Base-by-base conservation (phyloP, 2,113 vertebrate genomes). In the Nicator chloris region DNA sequence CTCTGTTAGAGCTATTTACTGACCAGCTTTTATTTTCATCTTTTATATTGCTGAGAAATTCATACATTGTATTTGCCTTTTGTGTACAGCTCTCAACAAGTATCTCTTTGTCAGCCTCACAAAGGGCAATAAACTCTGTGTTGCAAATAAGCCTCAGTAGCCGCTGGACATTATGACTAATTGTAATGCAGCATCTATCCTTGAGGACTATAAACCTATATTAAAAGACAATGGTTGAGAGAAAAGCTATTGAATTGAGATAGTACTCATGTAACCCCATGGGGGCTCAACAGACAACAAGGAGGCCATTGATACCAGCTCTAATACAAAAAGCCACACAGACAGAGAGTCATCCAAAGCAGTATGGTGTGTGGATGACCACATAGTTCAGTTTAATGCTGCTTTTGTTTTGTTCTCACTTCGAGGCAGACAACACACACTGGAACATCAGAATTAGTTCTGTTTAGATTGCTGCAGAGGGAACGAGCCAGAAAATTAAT, bases 51-150 rank as follows among this genome's bases (percentile, higher is more conserved):
- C 96, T 96, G 97, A 97, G 97, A 98, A 98, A 97, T 98, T 97
- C 97, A 96, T 97, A 97, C 96, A 95, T 98, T 97, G 97, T 98
- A 91, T 97, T 98, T 98, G 97, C 97, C 97, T 98, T 97, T 98
- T 98, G 96, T 98, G 95, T 96, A 71, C 92, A 82, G 96, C 90
- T 91, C 91, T 96, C 88, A 98, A 98, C 97, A 98, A 98, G 95
- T 69, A 95, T 93, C 86, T 79, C 96, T 98, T 98, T 98, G 98
- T 98, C 88, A 96, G 91, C 16, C 22, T 92, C 66, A 97, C 97
- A 98, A 98, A 98, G 97, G 94, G 97, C 97, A 97, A 96, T 98
- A 97, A 98, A 98, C 97, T 97, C 97, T 96, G 85, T 77, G 96
- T 95, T 95, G 96, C 97, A 97, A 97, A 97, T 97, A 96, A 97